These are phyloP conservation scores for Thecocarcelia acutangulata DNA, from an alignment of 2,888 invertebrate species.

Conservation along the genomic window DNA sequence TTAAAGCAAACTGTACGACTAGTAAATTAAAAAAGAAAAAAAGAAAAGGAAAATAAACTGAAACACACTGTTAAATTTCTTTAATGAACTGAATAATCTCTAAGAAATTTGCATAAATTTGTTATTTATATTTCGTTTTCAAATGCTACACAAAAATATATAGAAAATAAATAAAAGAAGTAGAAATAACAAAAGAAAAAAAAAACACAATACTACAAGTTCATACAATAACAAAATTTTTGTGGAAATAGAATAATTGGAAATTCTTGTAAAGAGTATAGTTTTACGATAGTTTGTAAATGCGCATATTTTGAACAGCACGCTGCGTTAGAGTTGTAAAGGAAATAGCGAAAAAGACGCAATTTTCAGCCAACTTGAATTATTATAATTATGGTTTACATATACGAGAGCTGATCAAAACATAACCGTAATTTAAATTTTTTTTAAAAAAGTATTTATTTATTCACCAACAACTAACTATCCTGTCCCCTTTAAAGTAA, in stretches of 20 bases:
- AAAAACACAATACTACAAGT: neutral
- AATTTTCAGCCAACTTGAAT: too few species aligned
- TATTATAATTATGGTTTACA: too few species aligned
- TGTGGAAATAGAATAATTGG: neutral
- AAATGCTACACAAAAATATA: constrained; percentile 8
- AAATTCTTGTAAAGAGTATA: neutral
- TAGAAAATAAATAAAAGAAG: constrained; percentile 5
- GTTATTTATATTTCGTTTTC: constrained; percentile 7
- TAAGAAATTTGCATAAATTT: constrained; percentile 45
- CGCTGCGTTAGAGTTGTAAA: too few species aligned
- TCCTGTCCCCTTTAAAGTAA: too few species aligned
- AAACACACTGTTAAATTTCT: constrained; percentile 23
- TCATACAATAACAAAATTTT: constrained; percentile 1
- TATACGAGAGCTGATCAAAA: too few species aligned
- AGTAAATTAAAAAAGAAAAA: neutral
- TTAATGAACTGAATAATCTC: constrained; percentile 50
- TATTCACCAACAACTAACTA: too few species aligned
- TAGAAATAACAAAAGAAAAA: neutral
- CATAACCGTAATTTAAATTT: too few species aligned
- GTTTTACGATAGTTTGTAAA: too few species aligned
- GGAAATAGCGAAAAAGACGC: too few species aligned
- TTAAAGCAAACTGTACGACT: neutral
- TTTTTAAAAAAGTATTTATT: too few species aligned
- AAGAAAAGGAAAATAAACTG: neutral
- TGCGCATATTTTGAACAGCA: too few species aligned